Base-by-base conservation (phyloP, 2,888 invertebrate genomes). In the Troides oblongomaculatus region DNA sequence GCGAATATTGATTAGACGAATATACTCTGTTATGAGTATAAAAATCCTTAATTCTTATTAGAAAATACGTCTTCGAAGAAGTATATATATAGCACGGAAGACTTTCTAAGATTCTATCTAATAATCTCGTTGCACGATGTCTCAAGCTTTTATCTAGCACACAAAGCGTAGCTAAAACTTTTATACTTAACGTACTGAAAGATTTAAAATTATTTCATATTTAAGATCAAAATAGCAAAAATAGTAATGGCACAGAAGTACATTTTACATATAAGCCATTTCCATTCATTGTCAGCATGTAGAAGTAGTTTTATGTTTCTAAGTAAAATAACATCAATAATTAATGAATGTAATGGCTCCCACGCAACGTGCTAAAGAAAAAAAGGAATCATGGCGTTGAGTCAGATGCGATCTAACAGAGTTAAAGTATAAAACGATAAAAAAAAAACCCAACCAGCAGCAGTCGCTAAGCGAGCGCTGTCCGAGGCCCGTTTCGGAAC, bases 401-500 rank as follows among this genome's bases (percentile, higher is more conserved):
- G 36, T 68, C 50, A 50, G 60, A 67, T 66, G 58, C 58, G 60
- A 66, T 74, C 64, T 69, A 73, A 68, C 71, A 69, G 62, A 69
- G 61, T 60, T 61, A 39, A 71, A 71, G 68, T 64, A 62, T 70
- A 57, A 73, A 70, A 43, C 30, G 61, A 69, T 39, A 39, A 57
- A 71, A 68, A 68, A 70, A 74, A 74, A 74, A 60, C 3, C 39
- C 39, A 63, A 66, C 64, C 43, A 23, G 25, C 74, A 77, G 72
- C 75, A 75, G 79, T 80, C 79, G 74, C 78, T 66, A 77, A 71
- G 74, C 73, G 71, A 70, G 63, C 69, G 64, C 72, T 73, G 73
- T 68, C 74, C 79, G 71, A 71, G 69, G 71, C 70, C 71, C 57
- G 72, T 71, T 80, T 82, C 82, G 81, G 83, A 82, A 64, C 72